Base-by-base conservation (phyloP, 2,888 invertebrate genomes). In the Podabrus alpinus region DNA sequence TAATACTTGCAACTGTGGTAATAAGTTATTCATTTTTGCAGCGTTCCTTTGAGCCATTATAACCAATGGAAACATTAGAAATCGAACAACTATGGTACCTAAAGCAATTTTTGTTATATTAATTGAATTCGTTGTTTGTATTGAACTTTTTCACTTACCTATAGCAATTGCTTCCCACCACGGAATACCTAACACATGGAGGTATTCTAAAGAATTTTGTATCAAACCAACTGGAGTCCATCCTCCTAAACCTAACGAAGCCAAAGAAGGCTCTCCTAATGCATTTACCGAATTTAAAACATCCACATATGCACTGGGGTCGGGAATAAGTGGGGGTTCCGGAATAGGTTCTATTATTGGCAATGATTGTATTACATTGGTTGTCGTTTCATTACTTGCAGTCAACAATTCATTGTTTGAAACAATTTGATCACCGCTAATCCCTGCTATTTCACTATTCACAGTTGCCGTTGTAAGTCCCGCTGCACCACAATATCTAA, bases 111-210 rank as follows among this genome's bases (percentile, higher is more conserved):
- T n/a, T n/a, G n/a, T n/a, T n/a, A n/a, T n/a, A n/a, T n/a, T n/a
- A n/a, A n/a, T n/a, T n/a, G n/a, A n/a, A n/a, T n/a, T 25, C 29
- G 3, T 29, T 13, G 2, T 13, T 29, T 4, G 13, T 59, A 67
- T 73, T 69, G 73, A 70, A 62, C 9, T 10, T 69, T 69, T 61
- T 60, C 66, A 81, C 75, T 82, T 87, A 92, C 93, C 94, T 71
- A 94, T 87, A 2, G 93, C 89, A 81, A 98, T 97, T 11, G 95
- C 89, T 59, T 90, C 92, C 97, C 98, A 99, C 99, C 99, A 99
- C 0, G 98, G 98, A 11, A 98, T 79, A 80, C 94, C 95, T 11
- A 91, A 86, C 0, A 95, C 90, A 85, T 99, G 98, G 59, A 97
- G 81, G 82, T 89, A 93, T 87, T 99, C 98, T 81, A 98, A 88